A percentile compares a stretch with the other conserved stretches of the same genome.
phyloP scores from a whole-genome alignment of 2,113 vertebrate genomes.

The Carassius auratus region DNA sequence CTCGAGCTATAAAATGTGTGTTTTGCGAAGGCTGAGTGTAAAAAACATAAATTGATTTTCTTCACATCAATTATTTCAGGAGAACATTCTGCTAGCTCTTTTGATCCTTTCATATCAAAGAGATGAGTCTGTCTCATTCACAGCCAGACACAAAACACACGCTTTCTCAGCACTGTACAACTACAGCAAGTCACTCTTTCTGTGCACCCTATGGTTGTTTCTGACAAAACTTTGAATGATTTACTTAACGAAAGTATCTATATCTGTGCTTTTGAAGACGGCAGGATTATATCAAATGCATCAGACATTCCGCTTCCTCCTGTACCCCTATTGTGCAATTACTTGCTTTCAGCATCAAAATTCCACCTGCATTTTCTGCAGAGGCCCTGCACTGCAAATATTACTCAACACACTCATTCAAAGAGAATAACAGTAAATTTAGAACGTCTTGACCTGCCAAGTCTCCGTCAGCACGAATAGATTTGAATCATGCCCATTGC shows the following conservation, averaged over 20 bases:
- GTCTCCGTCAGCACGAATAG: slow-evolving; percentile 24
- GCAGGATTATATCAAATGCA: not conserved
- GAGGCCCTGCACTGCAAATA: not conserved
- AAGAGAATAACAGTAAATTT: slow-evolving; percentile 14
- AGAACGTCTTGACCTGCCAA: slow-evolving; percentile 26
- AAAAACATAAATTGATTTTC: slow-evolving; percentile 63
- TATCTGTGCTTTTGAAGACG: not conserved
- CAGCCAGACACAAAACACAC: not conserved
- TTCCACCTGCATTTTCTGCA: slow-evolving; percentile 16
- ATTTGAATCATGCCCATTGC: slow-evolving; percentile 35
- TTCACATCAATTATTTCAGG: slow-evolving; percentile 56
- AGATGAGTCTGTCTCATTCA: slow-evolving; percentile 46
- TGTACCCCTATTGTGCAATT: not conserved
- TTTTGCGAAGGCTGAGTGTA: slow-evolving; percentile 23
- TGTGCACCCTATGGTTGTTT: not conserved
- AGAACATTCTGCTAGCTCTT: slow-evolving; percentile 51
- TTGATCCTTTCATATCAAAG: slow-evolving; percentile 69
- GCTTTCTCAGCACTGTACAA: not conserved
- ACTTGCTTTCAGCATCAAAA: not conserved
- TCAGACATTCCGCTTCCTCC: not conserved
- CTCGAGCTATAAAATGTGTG: not conserved
- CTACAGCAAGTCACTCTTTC: slow-evolving; percentile 3
- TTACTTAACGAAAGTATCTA: not conserved
- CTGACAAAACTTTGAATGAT: slow-evolving; percentile 3
- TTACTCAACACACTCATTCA: not conserved